Base-by-base conservation (phyloP, 2,113 vertebrate species). In the Seriola quinqueradiata region DNA sequence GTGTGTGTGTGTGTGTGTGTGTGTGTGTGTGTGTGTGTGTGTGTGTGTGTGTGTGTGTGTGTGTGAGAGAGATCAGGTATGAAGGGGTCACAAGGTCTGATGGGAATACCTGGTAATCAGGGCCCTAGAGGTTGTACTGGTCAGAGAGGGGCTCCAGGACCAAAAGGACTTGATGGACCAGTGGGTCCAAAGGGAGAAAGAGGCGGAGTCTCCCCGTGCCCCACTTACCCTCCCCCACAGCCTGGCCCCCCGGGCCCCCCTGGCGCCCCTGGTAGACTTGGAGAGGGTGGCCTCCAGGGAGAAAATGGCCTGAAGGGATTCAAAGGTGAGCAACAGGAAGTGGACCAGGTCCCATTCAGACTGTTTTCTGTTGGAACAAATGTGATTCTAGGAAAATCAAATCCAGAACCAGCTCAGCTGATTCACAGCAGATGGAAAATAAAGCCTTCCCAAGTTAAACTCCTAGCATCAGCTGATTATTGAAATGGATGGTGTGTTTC, bases 131-230 rank as follows among this genome's bases (percentile, higher is more conserved):
- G 93, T 58, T 70, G 0, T 8, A 5, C 40, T 1, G 90, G 90
- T 19, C 7, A 25, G 1, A 1, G 0, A 14, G 90, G 89, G 0
- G 19, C 50, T 10, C 28, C 38, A 7, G 92, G 92, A 70, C 54
- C 48, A 9, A 81, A 77, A 14, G 92, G 92, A 34, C 5, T 0
- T 21, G 0, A 6, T 2, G 92, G 93, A 50, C 44, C 3, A 2
- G 2, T 10, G 2, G 93, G 93, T 77, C 73, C 28, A 28, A 93
- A 94, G 42, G 93, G 93, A 23, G 87, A 91, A 52, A n/a, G 13
- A 5, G 93, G 93, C 17, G 59, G 46, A 10, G 79, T 89, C 2
- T 28, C 48, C 5, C 19, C 65, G 2, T 80, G 60, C n/a, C 42
- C 44, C 0, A 0, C 11, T 10, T 48, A 66, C 17, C 17, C 36